Conservation (phyloP, 1,140 invertebrate genomes). For the Leptopilina boulardi region DNA sequence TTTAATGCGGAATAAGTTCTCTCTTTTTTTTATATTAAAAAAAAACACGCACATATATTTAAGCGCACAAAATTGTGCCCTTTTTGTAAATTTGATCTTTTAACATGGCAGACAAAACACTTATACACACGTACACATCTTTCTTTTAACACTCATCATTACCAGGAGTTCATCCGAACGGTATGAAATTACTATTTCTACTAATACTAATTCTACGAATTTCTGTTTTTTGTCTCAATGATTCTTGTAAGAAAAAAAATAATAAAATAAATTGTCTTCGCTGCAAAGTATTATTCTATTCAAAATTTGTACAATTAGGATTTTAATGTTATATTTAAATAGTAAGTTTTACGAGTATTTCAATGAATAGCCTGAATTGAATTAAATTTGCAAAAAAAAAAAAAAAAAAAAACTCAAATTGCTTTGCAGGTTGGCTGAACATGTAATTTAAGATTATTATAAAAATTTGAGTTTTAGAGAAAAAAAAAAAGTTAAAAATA, state of each 20-base stretch:
- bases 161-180: conserved; percentile 31
- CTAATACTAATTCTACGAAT: conserved; percentile 24
- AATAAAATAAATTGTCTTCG: background rate
- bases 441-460: conserved; percentile 44
- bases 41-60: background rate
- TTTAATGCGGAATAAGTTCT: background rate
- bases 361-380: background rate
- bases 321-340: background rate
- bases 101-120: conserved; percentile 2
- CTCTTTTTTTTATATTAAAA: background rate
- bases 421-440: conserved; percentile 71
- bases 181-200: conserved; percentile 30
- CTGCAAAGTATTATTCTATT: background rate
- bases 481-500: background rate
- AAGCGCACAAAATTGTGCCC: conserved; percentile 40
- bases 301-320: conserved; percentile 23
- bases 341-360: conserved; percentile 9
- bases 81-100: conserved; percentile 41
- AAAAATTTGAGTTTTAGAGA: background rate
- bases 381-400: background rate
- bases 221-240: conserved; percentile 20
- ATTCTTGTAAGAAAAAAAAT: background rate
- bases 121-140: conserved; percentile 11
- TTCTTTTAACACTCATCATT: conserved; percentile 29
- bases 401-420: conserved; percentile 64